These are phyloP conservation scores for Coenobita brevimanus DNA, from an alignment of 1,140 invertebrate genomes.

Conservation along the genomic window DNA sequence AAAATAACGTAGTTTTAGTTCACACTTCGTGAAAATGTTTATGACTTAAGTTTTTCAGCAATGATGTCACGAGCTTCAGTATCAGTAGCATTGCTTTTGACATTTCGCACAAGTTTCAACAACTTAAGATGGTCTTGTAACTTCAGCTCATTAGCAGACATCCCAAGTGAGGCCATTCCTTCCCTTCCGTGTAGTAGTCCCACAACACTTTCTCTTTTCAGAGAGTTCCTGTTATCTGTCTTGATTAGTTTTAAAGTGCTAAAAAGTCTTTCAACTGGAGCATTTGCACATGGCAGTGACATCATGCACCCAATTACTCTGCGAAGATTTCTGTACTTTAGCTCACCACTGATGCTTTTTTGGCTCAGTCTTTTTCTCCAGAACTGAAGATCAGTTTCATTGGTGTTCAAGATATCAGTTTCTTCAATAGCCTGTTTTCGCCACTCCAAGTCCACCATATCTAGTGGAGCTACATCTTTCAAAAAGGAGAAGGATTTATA, in stretches of 20 bases:
- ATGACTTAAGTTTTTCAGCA: too few species aligned
- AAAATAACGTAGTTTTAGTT: too few species aligned
- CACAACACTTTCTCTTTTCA: neutral
- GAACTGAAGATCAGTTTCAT: neutral
- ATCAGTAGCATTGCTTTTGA: neutral
- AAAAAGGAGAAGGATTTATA: too few species aligned
- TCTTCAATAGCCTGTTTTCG: slow-evolving; percentile 8
- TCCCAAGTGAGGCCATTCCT: neutral
- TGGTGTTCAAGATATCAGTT: neutral
- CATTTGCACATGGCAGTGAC: neutral
- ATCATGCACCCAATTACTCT: neutral
- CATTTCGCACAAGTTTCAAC: neutral
- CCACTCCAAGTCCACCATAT: neutral
- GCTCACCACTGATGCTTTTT: neutral
- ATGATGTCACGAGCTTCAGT: neutral
- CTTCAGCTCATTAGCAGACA: neutral
- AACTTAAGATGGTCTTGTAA: neutral
- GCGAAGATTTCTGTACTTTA: neutral
- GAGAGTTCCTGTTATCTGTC: neutral
- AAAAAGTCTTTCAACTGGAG: slow-evolving; percentile 10
- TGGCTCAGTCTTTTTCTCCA: neutral
- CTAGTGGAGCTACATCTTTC: too few species aligned
- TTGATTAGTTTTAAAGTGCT: slow-evolving; percentile 14
- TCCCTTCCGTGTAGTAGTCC: neutral
- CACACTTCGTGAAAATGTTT: too few species aligned